A percentile compares a stretch with the other conserved stretches of the same genome.
Conservation (phyloP, 1,140 invertebrate genomes). For the Aphelenchoides fujianensis region DNA sequence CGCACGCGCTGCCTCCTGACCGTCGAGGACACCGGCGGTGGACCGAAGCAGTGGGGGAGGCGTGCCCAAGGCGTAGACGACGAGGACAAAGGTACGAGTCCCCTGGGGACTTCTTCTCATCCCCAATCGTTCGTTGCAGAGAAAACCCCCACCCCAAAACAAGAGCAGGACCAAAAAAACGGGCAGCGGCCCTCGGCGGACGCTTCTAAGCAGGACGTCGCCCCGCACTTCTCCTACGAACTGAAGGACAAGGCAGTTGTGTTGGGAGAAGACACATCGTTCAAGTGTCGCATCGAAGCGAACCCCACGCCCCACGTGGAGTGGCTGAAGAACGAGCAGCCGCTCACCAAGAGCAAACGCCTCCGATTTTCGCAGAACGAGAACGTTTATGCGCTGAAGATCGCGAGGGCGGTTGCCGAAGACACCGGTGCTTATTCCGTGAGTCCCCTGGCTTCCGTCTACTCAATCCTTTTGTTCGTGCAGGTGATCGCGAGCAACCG, state of each 20-base stretch:
- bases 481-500: not conserved
- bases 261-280: conserved; percentile 9
- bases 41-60: conserved; percentile 45
- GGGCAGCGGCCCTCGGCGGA: conserved; percentile 9
- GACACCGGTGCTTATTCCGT: conserved; percentile 14
- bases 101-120: no score
- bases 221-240: not conserved
- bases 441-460: not conserved
- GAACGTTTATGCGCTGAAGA: conserved; percentile 35
- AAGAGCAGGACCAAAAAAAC: conserved; percentile 32
- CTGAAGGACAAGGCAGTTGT: conserved; percentile 1
- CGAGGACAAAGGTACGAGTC: no score
- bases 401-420: not conserved
- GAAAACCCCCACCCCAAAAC: conserved; percentile 30
- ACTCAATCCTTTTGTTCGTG: not conserved
- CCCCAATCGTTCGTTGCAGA: conserved; percentile 26
- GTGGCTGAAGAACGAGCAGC: conserved; percentile 16
- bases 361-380: conserved; percentile 30
- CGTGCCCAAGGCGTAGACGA: conserved; percentile 48
- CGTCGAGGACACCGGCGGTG: conserved; percentile 30
- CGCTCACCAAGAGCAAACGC: conserved; percentile 26
- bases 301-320: not conserved
- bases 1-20: conserved; percentile 26
- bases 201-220: not conserved
- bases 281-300: conserved; percentile 20